Percentiles rank a stretch among this genome's conserved stretches.
Conservation (phyloP, 2,797 vertebrate genomes). For the Coregonus ussuriensis region DNA sequence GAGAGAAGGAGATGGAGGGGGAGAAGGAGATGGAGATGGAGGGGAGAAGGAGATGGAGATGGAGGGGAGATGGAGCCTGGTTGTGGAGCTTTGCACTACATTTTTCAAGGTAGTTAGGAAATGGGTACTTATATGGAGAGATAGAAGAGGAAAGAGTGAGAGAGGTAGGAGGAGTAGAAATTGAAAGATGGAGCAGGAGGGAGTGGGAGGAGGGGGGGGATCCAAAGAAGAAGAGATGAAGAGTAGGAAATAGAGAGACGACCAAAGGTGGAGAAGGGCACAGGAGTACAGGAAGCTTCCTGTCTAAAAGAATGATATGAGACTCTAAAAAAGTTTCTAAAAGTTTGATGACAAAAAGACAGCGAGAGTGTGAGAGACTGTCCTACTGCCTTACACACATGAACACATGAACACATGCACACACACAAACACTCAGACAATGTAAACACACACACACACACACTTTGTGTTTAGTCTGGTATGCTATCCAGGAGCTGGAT, state of each 20-base stretch:
- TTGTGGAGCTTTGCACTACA: no score
- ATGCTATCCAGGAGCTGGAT: slow-evolving; percentile 42
- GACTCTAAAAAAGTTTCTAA: background rate
- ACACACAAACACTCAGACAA: slow-evolving; percentile 6
- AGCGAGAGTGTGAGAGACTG: no score
- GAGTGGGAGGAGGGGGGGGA: background rate
- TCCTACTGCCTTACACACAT: background rate
- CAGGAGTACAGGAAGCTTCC: background rate
- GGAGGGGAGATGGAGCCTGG: background rate
- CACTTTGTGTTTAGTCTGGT: background rate
- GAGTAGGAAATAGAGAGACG: background rate
- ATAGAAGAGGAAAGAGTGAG: background rate
- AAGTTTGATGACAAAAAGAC: background rate
- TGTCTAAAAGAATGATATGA: slow-evolving; percentile 1
- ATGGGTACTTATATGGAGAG: background rate
- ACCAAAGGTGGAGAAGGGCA: background rate
- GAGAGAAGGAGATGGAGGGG: no score
- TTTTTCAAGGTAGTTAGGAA: no score
- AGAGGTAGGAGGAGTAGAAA: background rate
- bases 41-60: no score
- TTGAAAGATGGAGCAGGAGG: background rate
- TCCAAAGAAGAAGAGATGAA: background rate
- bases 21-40: no score
- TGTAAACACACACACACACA: background rate
- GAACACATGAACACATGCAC: background rate